Evolutionary conservation across 2,888 invertebrate genomes (phyloP), one percentile per base, ranked within the genome.

Genomic region (Archips crataeganus): DNA sequence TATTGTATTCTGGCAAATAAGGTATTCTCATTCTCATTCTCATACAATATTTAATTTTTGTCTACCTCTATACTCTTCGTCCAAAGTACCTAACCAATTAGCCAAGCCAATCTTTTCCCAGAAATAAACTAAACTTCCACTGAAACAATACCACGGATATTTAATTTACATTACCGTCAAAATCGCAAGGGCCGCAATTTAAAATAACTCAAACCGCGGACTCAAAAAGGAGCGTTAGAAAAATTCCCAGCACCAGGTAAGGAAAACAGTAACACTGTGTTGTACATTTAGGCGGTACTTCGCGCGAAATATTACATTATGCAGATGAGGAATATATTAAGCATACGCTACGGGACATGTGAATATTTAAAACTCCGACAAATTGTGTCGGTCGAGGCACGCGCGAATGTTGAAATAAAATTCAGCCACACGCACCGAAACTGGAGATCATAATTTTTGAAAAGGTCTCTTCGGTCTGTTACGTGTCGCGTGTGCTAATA

Each of bases 331-430:
- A 85, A 87, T 89, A 85, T 87, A 89, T 89, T 89, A 88, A 87
- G 84, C 85, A 87, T 85, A 86, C 84, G 86, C 82, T 82, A 82
- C 83, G 82, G 85, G 84, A 87, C 83, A 85, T 84, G 87, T 88
- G 90, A 90, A 90, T 90, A 90, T 91, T 90, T 90, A 88, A 91
- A 89, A 86, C 81, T 82, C 82, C 79, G 85, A 87, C 89, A 87
- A 90, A 88, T 88, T 87, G 84, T 83, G 83, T 80, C 80, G 85
- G 82, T 76, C 79, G 84, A 81, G 83, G 79, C 78, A 78, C 78
- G 85, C 82, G 85, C 80, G 82, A 83, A 85, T 79, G 83, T 79
- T 78, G 78, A 82, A 84, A 75, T 82, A 80, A 82, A 82, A 82
- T 81, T 84, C 81, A 76, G 78, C 78, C 75, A 70, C 81, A 76